Conservation (phyloP, 2,797 vertebrate species). For the Sebastes minor region DNA sequence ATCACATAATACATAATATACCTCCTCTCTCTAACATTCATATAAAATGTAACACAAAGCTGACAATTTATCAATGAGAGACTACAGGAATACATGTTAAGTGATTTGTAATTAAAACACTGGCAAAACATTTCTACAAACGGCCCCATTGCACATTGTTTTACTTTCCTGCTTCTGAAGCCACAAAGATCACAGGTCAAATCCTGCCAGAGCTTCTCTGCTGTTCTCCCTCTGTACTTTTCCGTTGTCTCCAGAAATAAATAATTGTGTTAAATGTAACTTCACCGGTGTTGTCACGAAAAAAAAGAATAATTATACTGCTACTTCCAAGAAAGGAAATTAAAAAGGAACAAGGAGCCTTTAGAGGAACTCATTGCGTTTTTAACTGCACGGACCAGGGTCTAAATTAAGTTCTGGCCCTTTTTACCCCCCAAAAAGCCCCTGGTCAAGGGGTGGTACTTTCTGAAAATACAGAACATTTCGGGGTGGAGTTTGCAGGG, state of each 20-base stretch:
- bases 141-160: background rate
- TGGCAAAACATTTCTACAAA: background rate
- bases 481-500: too few relatives aligned
- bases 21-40: too few relatives aligned
- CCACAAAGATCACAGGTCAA: background rate
- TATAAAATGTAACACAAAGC: background rate
- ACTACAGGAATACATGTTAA: background rate
- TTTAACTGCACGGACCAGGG: background rate
- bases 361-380: background rate
- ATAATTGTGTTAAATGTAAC: background rate
- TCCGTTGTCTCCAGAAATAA: constrained; percentile 2
- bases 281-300: background rate
- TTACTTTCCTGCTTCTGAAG: background rate
- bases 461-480: too few relatives aligned
- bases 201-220: background rate
- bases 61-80: background rate
- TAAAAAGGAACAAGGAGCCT: background rate
- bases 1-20: too few relatives aligned
- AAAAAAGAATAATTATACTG: background rate
- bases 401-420: background rate
- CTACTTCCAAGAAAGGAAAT: background rate
- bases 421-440: too few relatives aligned
- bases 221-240: background rate
- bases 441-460: too few relatives aligned
- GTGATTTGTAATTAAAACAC: background rate